Base-by-base conservation (phyloP, 2,797 vertebrate species). In the Avahi laniger region DNA sequence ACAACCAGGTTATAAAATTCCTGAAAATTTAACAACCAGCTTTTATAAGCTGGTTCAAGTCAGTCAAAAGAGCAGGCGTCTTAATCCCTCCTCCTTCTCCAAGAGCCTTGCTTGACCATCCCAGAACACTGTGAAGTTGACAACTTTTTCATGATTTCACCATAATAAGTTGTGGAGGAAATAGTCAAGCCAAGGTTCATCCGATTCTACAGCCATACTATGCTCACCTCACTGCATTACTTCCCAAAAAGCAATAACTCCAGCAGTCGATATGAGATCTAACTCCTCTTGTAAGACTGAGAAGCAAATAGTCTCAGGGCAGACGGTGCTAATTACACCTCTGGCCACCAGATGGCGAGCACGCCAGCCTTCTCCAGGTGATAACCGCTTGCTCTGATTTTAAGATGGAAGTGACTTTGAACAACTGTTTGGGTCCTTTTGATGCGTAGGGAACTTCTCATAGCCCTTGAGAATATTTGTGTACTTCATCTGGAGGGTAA, bases 321-420 rank as follows among this genome's bases (percentile, higher is more conserved):
- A 43, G 59, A 63, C 3, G 50, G 33, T 59, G 95, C 92, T 52
- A 17, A 33, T 80, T 18, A n/a, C 85, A 70, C 73, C 30, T 24
- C 11, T 5, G 70, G 50, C 95, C 97, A 91, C 82, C 89, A 97
- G 97, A 26, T 75, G 96, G 97, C 95, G 57, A 52, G n/a, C 41
- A 1, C 0, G 5, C 5, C 70, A 2, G 52, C 75, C 61, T 65
- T n/a, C 33, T 38, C 54, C 35, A 22, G 1, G 5, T 7, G 63
- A 88, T 73, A 61, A 5, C 4, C 4, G 76, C 43, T 59, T 22
- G 0, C 12, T 20, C 20, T 6, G 3, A 46, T 59, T 75, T 76
- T 33, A 33, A 91, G 13, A 13, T 0, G 28, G 17, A 65, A 72
- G 57, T 52, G 43, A 38, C 52, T 14, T 26, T 4, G 12, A 20